phyloP scores from a whole-genome alignment of 2,797 vertebrate genomes.

The Carduelis carduelis region DNA sequence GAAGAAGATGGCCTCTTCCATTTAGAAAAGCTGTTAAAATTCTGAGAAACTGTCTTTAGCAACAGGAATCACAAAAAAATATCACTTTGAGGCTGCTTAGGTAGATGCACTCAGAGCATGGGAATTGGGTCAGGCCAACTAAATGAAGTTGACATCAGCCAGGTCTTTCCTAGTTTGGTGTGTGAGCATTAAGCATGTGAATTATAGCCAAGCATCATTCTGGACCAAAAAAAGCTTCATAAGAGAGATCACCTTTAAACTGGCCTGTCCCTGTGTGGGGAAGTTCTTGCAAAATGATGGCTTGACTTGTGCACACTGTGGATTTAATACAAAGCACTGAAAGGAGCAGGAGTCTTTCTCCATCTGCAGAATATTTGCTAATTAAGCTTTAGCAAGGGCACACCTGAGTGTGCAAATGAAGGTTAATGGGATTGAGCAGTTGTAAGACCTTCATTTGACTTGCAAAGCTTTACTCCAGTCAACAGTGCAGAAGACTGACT shows the following conservation, averaged over 20 bases:
- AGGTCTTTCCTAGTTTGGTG: not conserved
- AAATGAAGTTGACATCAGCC: not conserved
- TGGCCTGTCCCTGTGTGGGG: not conserved
- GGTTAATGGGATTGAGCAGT: slow-evolving; percentile 30
- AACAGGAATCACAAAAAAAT: not conserved
- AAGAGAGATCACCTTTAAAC: not conserved
- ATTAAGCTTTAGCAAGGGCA: not conserved
- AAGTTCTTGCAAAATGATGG: not conserved
- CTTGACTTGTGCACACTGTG: not conserved
- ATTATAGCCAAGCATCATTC: not conserved
- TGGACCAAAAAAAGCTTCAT: not conserved
- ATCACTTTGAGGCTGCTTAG: not conserved
- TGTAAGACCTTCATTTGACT: slow-evolving; percentile 15
- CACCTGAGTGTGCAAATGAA: not conserved
- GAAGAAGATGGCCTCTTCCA: not conserved
- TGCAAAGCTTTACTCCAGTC: not conserved
- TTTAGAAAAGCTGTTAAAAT: not conserved
- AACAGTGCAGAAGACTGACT: not conserved
- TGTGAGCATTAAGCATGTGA: not conserved
- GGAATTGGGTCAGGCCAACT: not conserved
- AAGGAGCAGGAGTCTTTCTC: not conserved
- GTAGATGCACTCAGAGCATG: not conserved
- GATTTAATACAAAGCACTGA: not conserved
- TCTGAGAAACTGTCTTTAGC: not conserved
- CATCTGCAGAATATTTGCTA: not conserved